Evolutionary conservation across 1,140 invertebrate genomes (phyloP).

Genomic region (Conus ventricosus): DNA sequence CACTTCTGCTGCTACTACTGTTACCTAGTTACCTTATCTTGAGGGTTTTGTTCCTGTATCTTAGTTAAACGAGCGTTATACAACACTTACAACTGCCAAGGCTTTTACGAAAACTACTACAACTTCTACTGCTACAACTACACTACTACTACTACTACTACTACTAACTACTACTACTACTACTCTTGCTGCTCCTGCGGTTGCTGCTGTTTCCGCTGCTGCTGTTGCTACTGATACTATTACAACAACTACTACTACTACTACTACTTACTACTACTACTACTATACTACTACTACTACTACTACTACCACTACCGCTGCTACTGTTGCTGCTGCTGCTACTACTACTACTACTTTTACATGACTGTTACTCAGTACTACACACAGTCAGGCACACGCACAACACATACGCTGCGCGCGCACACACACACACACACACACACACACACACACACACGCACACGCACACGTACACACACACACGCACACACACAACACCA

Average conservation of each 20-base stretch:
- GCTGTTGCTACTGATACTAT: background rate
- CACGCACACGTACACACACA: too few species aligned
- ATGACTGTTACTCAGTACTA: background rate
- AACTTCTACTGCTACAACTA: too few species aligned
- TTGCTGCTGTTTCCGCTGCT: too few species aligned
- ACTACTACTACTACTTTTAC: background rate
- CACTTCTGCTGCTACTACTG: background rate
- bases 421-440: too few species aligned
- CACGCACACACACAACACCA: too few species aligned
- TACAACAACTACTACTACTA: too few species aligned
- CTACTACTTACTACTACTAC: too few species aligned
- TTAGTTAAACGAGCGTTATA: background rate
- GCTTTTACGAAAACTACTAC: too few species aligned
- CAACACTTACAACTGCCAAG: background rate
- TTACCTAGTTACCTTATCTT: background rate
- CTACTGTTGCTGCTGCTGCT: background rate
- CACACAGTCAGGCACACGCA: too few species aligned
- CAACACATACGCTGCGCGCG: too few species aligned
- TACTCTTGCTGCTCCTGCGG: background rate
- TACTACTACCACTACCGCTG: background rate
- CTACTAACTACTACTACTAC: background rate
- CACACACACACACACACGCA: too few species aligned
- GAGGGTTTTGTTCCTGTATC: background rate
- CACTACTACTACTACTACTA: background rate
- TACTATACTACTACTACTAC: too few species aligned